Evolutionary conservation across 2,113 vertebrate genomes (phyloP).

Genomic region (Grus americana): DNA sequence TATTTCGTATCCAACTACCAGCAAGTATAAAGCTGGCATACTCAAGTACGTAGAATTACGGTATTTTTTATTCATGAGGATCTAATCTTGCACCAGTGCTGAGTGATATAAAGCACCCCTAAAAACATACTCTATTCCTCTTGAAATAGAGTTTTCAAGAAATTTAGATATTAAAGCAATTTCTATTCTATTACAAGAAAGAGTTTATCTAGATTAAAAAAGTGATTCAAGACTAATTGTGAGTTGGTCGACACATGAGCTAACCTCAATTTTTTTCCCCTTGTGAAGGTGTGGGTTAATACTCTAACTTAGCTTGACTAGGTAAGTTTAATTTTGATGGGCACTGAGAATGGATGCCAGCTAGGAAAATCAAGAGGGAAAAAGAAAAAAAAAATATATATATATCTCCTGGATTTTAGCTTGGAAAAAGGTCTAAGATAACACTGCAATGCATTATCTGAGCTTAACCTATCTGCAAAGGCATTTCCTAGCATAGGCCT

Average conservation of each 20-base stretch:
- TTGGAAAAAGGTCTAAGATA: not conserved
- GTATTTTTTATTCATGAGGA: not conserved
- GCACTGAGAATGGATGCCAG: not conserved
- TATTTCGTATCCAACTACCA: not conserved
- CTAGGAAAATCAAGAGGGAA: not conserved
- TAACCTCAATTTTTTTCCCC: not conserved
- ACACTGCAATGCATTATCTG: not conserved
- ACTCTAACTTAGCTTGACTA: not conserved
- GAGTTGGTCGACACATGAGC: not conserved
- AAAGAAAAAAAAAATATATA: too few species aligned
- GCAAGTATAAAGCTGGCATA: not conserved
- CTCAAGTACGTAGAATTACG: not conserved
- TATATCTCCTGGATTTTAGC: not conserved
- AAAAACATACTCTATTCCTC: not conserved
- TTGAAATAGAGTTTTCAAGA: not conserved
- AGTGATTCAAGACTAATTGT: not conserved
- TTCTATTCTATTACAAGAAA: not conserved
- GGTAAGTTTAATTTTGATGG: not conserved
- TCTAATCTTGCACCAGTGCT: not conserved
- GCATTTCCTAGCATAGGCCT: not conserved
- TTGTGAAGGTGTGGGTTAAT: not conserved
- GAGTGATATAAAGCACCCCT: not conserved
- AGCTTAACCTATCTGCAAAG: not conserved
- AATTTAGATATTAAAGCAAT: not conserved
- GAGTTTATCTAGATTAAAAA: not conserved